These are phyloP conservation scores for Eulithis testata DNA, from an alignment of 2,888 invertebrate species.

Conservation along the genomic window DNA sequence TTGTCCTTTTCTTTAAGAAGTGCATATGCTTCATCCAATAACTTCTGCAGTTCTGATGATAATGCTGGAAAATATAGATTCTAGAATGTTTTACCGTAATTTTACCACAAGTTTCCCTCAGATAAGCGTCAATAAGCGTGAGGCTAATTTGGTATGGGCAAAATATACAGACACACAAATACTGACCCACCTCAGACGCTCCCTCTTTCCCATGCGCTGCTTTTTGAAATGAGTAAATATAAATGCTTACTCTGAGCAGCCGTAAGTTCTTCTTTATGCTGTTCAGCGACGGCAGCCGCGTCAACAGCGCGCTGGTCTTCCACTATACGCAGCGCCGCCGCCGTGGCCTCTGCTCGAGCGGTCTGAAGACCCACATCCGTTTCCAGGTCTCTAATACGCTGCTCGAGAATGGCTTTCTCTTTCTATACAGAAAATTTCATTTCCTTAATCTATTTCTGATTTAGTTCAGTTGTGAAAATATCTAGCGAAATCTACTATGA, in stretches of 20 bases:
- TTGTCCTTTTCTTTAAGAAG: slow-evolving; percentile 80
- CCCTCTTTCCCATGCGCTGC: background rate
- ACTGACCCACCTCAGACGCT: too few relatives aligned
- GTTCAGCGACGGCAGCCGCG: slow-evolving; percentile 60
- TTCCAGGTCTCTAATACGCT: slow-evolving; percentile 79
- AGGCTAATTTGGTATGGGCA: background rate
- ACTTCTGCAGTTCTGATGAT: slow-evolving; percentile 78
- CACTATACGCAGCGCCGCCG: slow-evolving; percentile 60
- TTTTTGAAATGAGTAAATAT: background rate
- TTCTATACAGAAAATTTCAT: slow-evolving; percentile 46
- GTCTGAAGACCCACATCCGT: slow-evolving; percentile 68
- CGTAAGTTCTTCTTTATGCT: slow-evolving; percentile 74
- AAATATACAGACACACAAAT: background rate
- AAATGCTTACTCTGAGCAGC: slow-evolving; percentile 74
- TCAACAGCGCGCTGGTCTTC: slow-evolving; percentile 71
- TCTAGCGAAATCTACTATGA: too few relatives aligned
- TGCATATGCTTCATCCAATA: slow-evolving; percentile 80
- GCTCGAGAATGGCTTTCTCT: slow-evolving; percentile 75
- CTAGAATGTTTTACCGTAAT: background rate
- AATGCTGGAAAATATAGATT: slow-evolving; percentile 60
- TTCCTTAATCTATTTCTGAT: too few relatives aligned
- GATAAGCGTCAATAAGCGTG: too few relatives aligned
- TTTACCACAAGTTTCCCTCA: background rate
- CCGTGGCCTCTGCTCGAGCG: slow-evolving; percentile 71
- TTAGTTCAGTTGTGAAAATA: too few relatives aligned